phyloP scores from a whole-genome alignment of 2,113 vertebrate species.

The Madoqua kirkii region DNA sequence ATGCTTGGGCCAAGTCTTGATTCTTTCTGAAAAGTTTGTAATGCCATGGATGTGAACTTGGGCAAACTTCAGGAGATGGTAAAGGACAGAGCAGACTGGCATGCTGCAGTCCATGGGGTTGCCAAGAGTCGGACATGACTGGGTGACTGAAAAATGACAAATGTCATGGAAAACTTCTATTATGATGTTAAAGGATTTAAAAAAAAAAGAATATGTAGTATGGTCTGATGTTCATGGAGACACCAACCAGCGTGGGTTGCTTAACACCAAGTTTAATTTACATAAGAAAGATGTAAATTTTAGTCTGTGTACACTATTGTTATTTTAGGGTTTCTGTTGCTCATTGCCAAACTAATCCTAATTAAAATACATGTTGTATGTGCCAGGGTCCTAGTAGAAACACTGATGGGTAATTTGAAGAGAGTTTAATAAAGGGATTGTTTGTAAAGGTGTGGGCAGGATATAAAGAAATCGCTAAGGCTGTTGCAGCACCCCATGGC shows the following conservation, averaged over 20 bases:
- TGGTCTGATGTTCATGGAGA: neutral
- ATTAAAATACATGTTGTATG: neutral
- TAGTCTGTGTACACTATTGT: neutral
- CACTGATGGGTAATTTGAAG: neutral
- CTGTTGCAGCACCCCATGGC: neutral
- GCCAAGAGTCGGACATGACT: neutral
- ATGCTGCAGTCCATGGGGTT: neutral
- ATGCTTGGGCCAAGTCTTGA: neutral
- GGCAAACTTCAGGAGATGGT: neutral
- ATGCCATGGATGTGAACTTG: neutral
- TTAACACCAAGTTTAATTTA: neutral
- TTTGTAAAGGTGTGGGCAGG: neutral
- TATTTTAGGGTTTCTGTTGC: neutral
- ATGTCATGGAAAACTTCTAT: neutral
- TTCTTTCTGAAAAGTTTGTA: neutral
- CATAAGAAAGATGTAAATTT: neutral
- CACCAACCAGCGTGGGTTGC: neutral
- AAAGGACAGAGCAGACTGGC: fast-evolving
- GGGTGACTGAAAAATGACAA: neutral
- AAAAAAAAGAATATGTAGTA: neutral
- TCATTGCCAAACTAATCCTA: neutral
- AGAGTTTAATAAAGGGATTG: neutral
- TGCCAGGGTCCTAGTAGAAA: neutral
- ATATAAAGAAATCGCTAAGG: neutral
- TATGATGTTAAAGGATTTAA: neutral